Percentiles rank a stretch among this genome's conserved stretches.
phyloP scores from a whole-genome alignment of 2,797 vertebrate species.

The Anguilla obscura region DNA sequence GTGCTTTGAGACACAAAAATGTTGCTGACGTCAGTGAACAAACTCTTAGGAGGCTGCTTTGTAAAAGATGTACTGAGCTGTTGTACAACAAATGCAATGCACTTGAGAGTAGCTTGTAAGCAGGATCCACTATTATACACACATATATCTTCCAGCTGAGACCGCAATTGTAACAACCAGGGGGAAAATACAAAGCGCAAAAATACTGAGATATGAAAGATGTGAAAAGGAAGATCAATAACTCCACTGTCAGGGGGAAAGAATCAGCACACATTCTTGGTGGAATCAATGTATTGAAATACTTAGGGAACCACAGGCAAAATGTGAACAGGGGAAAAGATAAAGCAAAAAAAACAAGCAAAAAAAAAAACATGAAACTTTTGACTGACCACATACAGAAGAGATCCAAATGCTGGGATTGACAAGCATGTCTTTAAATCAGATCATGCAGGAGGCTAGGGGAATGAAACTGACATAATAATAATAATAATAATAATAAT shows the following conservation, averaged over 20 bases:
- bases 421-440: not conserved
- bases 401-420: not conserved
- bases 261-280: not conserved
- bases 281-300: not conserved
- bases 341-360: not conserved
- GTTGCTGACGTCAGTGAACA: slow-evolving; percentile 25
- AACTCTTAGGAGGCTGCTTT: slow-evolving; percentile 17
- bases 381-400: not conserved
- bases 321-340: not conserved
- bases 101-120: not conserved
- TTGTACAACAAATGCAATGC: slow-evolving; percentile 13
- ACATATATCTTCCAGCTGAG: slow-evolving; percentile 19
- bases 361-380: not conserved
- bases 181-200: not conserved
- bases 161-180: slow-evolving; percentile 13
- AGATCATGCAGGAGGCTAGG: not conserved
- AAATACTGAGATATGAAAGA: slow-evolving; percentile 5
- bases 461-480: not conserved
- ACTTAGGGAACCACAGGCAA: not conserved
- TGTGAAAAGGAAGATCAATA: not conserved
- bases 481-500: not conserved
- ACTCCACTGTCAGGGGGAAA: not conserved
- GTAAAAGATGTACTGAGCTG: slow-evolving; percentile 17
- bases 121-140: not conserved
- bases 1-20: slow-evolving; percentile 26